Evolutionary conservation across 2,888 invertebrate genomes (phyloP), one percentile per base, ranked within the genome.

Genomic region (Drosophila rubida): DNA sequence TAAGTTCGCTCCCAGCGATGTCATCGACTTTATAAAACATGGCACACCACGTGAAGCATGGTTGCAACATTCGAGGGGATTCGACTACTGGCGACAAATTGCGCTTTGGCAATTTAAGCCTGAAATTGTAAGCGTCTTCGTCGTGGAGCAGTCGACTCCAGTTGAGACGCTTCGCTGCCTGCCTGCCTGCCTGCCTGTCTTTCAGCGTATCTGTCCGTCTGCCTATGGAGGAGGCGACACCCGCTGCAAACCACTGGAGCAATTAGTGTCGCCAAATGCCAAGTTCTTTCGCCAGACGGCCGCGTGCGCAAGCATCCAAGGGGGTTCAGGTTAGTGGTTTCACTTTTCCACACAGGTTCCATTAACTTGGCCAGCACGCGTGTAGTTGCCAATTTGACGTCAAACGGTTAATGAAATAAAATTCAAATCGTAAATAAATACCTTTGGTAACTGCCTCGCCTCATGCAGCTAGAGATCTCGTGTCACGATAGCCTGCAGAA

Each of bases 201-300:
- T n/a, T n/a, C n/a, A n/a, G 27, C 3, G 3, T 25, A 1, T 25
- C 7, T 25, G 25, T 2, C 27, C n/a, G n/a, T 32, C 32, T 11
- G 2, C 1, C 11, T 5, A 5, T 32, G n/a, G 16, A 49, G 50
- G 35, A 41, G 55, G 41, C 59, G 42, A 55, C 27, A 35, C 61
- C 49, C 45, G 42, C 66, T 61, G 67, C 70, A 65, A 65, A 65
- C 48, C 63, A 62, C 61, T 58, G 27, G 7, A 45, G 69, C 89
- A 88, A 89, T 89, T 89, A 89, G 89, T 87, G 79, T 75, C 90
- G 88, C 90, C 81, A 89, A 66, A 60, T 45, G 61, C 41, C 60
- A 59, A 71, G 79, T 85, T 81, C 75, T 87, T 75, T 74, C 82
- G 75, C 87, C 80, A 85, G 58, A 50, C 57, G 55, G n/a, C 62